Base-by-base conservation (phyloP, 2,888 invertebrate genomes). In the Pheosia tremula region DNA sequence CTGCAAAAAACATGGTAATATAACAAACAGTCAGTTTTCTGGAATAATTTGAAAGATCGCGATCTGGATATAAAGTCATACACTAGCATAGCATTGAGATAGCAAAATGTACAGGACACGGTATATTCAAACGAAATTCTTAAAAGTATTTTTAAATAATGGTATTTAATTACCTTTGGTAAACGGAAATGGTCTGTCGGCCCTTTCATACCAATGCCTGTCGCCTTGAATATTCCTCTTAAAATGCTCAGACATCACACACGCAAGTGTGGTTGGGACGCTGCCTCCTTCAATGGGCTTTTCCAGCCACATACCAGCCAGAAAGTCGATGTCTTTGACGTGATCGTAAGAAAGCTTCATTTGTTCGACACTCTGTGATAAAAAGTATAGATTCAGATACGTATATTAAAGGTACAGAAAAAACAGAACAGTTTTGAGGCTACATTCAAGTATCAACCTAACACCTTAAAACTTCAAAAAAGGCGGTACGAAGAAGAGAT, bases 301-400 rank as follows among this genome's bases (percentile, higher is more conserved):
- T 82, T 98, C 98, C 0, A 97, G 95, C 62, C 98, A 97, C 47
- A 97, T 96, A 13, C 97, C 98, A 45, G 97, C 96, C 96, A 97
- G 97, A 38, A 98, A 90, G 87, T 98, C 98, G 61, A 98, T 96
- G 85, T 98, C 98, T 66, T 95, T 95, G 3, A 97, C 96, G 84
- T 96, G 95, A 0, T 71, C 63, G 63, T 86, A 88, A 0, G 74
- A 36, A 36, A 74, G 74, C 59, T 67, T 68, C 4, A 87, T 58
- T 0, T 74, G 39, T 58, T 78, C 70, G 3, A 87, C 65, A 62
- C 73, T 75, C 86, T 87, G 65, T 36, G 62, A 67, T 11, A 24
- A 54, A 57, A n/a, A n/a, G n/a, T n/a, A n/a, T n/a, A n/a, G n/a
- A n/a, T n/a, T n/a, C n/a, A n/a, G n/a, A n/a, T n/a, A n/a, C n/a